Base-by-base conservation (phyloP, 2,113 vertebrate genomes). In the Zosterops hypoxanthus region DNA sequence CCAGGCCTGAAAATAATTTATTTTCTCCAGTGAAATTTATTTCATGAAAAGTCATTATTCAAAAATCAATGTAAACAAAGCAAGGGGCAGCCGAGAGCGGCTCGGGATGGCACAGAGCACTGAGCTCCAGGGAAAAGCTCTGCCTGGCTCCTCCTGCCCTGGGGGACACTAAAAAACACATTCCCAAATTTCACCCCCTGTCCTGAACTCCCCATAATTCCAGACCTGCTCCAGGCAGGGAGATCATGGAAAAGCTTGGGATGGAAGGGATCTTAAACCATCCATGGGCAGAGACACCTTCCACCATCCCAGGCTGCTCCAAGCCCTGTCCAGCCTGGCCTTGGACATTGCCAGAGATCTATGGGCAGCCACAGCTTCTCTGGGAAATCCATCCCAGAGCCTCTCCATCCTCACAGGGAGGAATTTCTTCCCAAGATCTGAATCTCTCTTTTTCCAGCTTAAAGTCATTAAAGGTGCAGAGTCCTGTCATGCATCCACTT, bases 11-110 rank as follows among this genome's bases (percentile, higher is more conserved):
- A 66, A 70, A 95, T 42, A 44, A 94, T 73, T 94, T 66, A 41
- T 91, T 88, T 95, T 83, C 83, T 65, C 47, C 16, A 55, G 52
- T 6, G 13, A 61, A 87, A 81, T 94, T 80, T 80, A 26, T 80
- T 86, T 83, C 29, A 8, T 44, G 71, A 65, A 9, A 83, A 94
- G 83, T 28, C 89, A 78, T 93, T 77, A 66, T 46, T 89, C 21
- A 8, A n/a, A 70, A 92, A 94, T 91, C 86, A 15, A 25, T 56
- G 93, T 18, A 39, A 92, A 77, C 72, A 70, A 81, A 77, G 8
- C 36, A 2, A 53, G 63, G 55, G 70, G 53, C 39, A 21, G 52
- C 23, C 1, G 3, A 15, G 61, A 61, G 29, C 33, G 52, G 68
- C 66, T 42, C 3, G 5, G 44, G 50, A 8, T 24, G 70, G 82